These are phyloP conservation scores for Drosophila bipectinata DNA, from an alignment of 1,140 invertebrate species.

Conservation along the genomic window DNA sequence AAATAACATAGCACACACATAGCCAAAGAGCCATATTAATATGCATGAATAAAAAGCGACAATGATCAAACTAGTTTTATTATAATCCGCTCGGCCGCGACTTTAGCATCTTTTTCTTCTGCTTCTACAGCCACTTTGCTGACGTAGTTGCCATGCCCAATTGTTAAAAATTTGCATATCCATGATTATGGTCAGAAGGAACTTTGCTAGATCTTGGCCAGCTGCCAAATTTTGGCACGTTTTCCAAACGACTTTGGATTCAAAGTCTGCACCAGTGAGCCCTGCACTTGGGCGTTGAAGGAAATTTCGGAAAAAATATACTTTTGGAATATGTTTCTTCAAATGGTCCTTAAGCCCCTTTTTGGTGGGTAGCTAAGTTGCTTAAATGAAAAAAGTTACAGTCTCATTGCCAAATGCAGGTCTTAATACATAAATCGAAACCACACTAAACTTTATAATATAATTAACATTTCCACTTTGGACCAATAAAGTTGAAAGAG, in stretches of 20 bases:
- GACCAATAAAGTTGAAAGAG: not conserved
- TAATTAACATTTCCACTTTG: conserved; percentile 3
- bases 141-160: conserved; percentile 46
- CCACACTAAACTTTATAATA: conserved; percentile 6
- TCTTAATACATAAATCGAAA: not conserved
- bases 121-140: not conserved
- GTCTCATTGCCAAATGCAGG: too few relatives aligned
- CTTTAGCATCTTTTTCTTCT: conserved; percentile 11
- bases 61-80: conserved; percentile 51
- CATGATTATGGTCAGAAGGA: not conserved
- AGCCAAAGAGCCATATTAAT: conserved; percentile 25
- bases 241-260: too few relatives aligned
- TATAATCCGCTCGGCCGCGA: conserved; percentile 26
- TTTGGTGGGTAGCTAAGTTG: too few relatives aligned
- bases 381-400: too few relatives aligned
- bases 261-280: too few relatives aligned
- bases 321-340: too few relatives aligned
- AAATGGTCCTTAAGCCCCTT: too few relatives aligned
- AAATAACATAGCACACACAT: conserved; percentile 7
- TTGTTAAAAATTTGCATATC: conserved; percentile 42
- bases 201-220: conserved; percentile 1
- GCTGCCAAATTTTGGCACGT: not conserved
- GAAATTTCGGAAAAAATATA: too few relatives aligned
- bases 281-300: not conserved
- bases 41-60: conserved; percentile 40